A percentile compares a stretch with the other conserved stretches of the same genome.
These are phyloP conservation scores for Channa argus DNA, from an alignment of 2,113 vertebrate genomes.

Conservation along the genomic window DNA sequence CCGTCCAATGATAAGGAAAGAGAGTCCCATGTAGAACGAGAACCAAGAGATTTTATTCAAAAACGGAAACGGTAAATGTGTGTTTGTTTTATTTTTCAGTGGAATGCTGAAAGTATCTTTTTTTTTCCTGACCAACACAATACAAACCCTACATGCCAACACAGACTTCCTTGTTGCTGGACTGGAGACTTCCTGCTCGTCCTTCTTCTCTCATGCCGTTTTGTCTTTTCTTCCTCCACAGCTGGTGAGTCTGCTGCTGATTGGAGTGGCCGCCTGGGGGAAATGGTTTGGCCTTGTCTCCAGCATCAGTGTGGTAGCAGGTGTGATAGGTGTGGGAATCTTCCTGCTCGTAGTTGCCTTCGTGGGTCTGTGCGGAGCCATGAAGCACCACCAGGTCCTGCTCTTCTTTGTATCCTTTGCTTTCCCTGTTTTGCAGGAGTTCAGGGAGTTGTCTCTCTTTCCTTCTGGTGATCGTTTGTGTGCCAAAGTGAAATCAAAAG, in stretches of 20 bases:
- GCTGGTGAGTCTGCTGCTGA: conserved; percentile 95
- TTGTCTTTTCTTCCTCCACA: conserved; percentile 55
- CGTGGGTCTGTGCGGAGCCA: conserved; percentile 91
- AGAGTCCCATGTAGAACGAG: too few species aligned
- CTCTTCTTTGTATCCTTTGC: conserved; percentile 99
- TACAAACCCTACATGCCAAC: too few species aligned
- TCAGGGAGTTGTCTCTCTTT: neutral
- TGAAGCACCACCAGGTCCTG: conserved; percentile 97
- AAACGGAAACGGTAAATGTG: too few species aligned
- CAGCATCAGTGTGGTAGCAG: conserved; percentile 94
- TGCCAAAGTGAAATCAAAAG: neutral
- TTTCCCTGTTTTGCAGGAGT: too few species aligned
- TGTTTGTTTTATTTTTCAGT: too few species aligned
- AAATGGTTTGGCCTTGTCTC: conserved; percentile 96
- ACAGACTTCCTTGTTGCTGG: too few species aligned
- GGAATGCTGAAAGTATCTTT: too few species aligned
- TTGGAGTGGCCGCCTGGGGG: conserved; percentile 95
- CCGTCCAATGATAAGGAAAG: too few species aligned
- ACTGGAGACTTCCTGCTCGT: neutral
- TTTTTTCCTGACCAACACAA: too few species aligned
- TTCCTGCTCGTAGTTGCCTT: conserved; percentile 95
- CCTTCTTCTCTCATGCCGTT: neutral
- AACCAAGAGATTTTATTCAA: too few species aligned
- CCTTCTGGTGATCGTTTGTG: neutral
- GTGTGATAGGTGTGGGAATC: conserved; percentile 91